phyloP scores from a whole-genome alignment of 1,140 invertebrate species.

The Zaprionus africanus region DNA sequence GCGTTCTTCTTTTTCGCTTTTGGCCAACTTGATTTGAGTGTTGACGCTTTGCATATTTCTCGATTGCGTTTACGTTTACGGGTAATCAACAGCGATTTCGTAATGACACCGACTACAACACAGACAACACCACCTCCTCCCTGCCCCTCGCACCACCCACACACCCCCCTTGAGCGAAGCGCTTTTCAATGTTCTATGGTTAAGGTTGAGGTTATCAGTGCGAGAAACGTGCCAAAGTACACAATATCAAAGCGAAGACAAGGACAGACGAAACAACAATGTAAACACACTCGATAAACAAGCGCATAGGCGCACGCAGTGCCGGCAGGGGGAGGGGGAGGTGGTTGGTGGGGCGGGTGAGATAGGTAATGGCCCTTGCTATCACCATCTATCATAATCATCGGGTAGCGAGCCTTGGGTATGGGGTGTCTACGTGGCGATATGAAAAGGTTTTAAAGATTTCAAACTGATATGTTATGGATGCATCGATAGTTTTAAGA shows the following conservation, averaged over 20 bases:
- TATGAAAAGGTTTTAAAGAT: no score
- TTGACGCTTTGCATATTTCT: constrained; percentile 8
- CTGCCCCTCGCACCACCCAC: not conserved
- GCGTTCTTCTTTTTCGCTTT: constrained; percentile 6
- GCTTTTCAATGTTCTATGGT: constrained; percentile 57
- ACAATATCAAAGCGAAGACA: constrained; percentile 57
- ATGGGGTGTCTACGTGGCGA: not conserved
- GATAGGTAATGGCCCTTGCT: not conserved
- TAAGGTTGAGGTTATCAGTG: constrained; percentile 79
- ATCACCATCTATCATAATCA: constrained; percentile 10
- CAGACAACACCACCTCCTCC: not conserved
- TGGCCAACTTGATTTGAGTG: constrained; percentile 15
- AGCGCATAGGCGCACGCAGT: constrained; percentile 1
- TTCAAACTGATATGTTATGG: not conserved
- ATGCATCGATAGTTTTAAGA: not conserved
- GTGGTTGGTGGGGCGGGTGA: not conserved
- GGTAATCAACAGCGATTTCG: not conserved
- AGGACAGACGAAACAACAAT: constrained; percentile 49
- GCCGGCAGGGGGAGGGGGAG: not conserved
- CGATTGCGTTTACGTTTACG: not conserved
- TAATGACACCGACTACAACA: constrained; percentile 13
- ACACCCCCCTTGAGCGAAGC: not conserved
- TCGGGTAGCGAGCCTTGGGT: not conserved
- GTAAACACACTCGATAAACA: constrained; percentile 36
- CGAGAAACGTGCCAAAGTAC: constrained; percentile 63